Evolutionary conservation across 2,797 vertebrate genomes (phyloP).

Genomic region (Brachyalestes nurse): DNA sequence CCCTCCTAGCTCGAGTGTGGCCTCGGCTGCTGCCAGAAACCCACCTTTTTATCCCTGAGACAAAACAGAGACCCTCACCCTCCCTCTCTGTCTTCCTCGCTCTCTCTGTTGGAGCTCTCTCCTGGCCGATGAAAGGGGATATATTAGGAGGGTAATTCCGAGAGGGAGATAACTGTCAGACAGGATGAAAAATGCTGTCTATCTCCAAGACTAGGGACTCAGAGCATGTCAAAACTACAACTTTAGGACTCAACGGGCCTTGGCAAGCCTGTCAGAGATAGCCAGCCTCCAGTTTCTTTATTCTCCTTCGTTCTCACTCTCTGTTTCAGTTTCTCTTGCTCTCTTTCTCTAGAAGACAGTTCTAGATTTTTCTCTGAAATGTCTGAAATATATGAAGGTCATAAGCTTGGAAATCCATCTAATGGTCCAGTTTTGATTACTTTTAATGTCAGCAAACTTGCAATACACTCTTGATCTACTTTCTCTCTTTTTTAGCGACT

Average conservation of each 20-base stretch:
- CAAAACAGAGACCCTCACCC: slow-evolving; percentile 76
- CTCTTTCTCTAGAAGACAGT: slow-evolving; percentile 38
- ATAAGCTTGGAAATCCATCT: not conserved
- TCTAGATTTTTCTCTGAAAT: slow-evolving; percentile 64
- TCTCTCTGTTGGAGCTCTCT: slow-evolving; percentile 72
- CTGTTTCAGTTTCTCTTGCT: not conserved
- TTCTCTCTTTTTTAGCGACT: not conserved
- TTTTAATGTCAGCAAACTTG: too few relatives aligned
- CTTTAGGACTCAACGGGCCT: slow-evolving; percentile 74
- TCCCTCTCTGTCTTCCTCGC: slow-evolving; percentile 37
- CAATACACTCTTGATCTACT: too few relatives aligned
- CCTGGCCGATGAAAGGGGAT: slow-evolving; percentile 73
- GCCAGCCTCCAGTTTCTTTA: slow-evolving; percentile 43
- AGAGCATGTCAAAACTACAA: slow-evolving; percentile 77
- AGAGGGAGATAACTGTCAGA: slow-evolving; percentile 77
- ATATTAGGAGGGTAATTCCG: slow-evolving; percentile 72
- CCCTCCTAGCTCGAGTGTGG: slow-evolving; percentile 76
- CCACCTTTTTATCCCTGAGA: slow-evolving; percentile 79
- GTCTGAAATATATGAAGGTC: not conserved
- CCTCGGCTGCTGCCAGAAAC: slow-evolving; percentile 76
- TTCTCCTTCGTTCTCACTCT: slow-evolving; percentile 32
- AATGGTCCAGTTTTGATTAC: not conserved
- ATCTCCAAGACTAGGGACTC: slow-evolving; percentile 65
- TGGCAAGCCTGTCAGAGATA: slow-evolving; percentile 61
- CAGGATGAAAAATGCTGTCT: slow-evolving; percentile 76